Conservation (phyloP, 2,888 invertebrate genomes). For the Aplocera efformata region DNA sequence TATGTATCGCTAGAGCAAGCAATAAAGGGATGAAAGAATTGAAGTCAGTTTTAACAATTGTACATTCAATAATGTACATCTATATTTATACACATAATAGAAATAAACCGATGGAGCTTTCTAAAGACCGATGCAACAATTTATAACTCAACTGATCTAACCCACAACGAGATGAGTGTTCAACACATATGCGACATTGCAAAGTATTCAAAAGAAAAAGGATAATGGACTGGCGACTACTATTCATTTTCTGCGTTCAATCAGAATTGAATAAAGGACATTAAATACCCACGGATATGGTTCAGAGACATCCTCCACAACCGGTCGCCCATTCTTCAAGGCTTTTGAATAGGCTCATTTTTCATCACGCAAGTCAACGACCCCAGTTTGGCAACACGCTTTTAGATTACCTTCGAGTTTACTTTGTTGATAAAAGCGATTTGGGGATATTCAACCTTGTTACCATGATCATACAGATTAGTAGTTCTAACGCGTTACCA, state of each 20-base stretch:
- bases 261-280: constrained; percentile 17
- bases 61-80: no score
- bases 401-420: constrained; percentile 25
- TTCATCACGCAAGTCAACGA: constrained; percentile 28
- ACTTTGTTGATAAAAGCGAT: constrained; percentile 15
- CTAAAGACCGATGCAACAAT: no score
- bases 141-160: no score
- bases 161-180: no score
- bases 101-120: no score
- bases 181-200: no score
- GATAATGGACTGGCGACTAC: background rate
- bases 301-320: constrained; percentile 41
- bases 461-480: constrained; percentile 14
- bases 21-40: no score
- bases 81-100: no score
- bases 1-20: no score
- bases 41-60: no score
- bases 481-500: constrained; percentile 8
- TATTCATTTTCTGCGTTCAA: constrained; percentile 4
- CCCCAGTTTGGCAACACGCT: constrained; percentile 29
- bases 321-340: constrained; percentile 31
- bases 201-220: constrained; percentile 1
- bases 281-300: constrained; percentile 26
- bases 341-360: constrained; percentile 36
- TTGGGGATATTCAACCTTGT: constrained; percentile 16